These are phyloP conservation scores for Antennarius striatus DNA, from an alignment of 2,113 vertebrate genomes.

Conservation along the genomic window DNA sequence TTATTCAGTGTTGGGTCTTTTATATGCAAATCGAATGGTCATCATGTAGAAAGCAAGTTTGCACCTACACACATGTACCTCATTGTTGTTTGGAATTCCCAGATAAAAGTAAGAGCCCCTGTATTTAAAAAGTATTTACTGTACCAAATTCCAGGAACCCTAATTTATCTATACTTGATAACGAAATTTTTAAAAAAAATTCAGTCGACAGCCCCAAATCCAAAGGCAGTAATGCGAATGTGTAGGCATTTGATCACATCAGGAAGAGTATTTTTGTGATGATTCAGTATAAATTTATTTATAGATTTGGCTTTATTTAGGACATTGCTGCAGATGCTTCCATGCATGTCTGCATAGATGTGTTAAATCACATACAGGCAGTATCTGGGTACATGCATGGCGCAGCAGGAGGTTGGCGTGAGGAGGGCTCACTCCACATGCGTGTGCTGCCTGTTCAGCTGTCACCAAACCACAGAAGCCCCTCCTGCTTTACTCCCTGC, in stretches of 20 bases:
- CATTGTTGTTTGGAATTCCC: too few relatives aligned
- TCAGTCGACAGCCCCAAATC: too few relatives aligned
- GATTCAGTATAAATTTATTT: not conserved
- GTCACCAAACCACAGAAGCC: slow-evolving; percentile 41
- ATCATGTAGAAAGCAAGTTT: not conserved
- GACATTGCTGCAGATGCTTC: slow-evolving; percentile 22
- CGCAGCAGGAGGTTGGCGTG: slow-evolving; percentile 41
- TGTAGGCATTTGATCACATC: too few relatives aligned
- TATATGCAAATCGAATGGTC: not conserved
- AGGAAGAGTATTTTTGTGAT: not conserved
- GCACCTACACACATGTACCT: too few relatives aligned
- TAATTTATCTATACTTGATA: too few relatives aligned
- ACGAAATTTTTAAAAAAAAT: too few relatives aligned
- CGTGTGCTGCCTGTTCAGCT: slow-evolving; percentile 61
- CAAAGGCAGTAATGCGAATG: not conserved
- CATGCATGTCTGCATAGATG: slow-evolving; percentile 8
- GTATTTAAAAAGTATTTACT: too few relatives aligned
- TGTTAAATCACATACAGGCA: slow-evolving; percentile 22
- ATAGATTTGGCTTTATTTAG: not conserved
- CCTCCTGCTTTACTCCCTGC: slow-evolving; percentile 7
- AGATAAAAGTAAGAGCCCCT: too few relatives aligned
- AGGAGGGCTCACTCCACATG: slow-evolving; percentile 29
- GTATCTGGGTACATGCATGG: slow-evolving; percentile 38
- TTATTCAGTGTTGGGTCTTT: slow-evolving; percentile 5
- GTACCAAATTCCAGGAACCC: too few relatives aligned